Conservation (phyloP, 2,113 vertebrate species). For the Otus sunia region DNA sequence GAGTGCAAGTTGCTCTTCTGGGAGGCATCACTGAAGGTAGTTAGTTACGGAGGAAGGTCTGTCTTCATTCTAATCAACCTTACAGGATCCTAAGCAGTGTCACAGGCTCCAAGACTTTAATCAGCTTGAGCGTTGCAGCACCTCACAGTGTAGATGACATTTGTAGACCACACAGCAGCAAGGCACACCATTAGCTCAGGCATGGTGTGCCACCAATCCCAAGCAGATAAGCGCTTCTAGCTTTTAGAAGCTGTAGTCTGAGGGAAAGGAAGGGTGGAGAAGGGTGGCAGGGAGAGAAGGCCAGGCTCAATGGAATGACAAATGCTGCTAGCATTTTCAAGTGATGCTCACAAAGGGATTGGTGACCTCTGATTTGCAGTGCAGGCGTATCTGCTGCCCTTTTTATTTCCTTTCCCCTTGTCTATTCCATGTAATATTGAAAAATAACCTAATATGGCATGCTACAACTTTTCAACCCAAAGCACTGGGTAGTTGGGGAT, state of each 20-base stretch:
- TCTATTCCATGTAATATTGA: background rate
- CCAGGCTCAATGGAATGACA: background rate
- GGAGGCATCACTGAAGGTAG: background rate
- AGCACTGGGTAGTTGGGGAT: background rate
- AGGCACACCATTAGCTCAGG: background rate
- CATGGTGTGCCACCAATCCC: background rate
- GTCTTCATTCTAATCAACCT: background rate
- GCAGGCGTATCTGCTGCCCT: background rate
- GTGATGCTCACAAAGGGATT: background rate
- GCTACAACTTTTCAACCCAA: background rate
- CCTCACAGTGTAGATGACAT: background rate
- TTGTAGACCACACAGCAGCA: background rate
- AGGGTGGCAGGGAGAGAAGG: background rate
- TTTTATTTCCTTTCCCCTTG: background rate
- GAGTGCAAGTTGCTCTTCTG: background rate
- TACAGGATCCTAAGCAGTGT: background rate
- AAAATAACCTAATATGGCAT: background rate
- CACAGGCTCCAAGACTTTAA: background rate
- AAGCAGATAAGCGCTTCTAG: too few relatives aligned
- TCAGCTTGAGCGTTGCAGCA: background rate
- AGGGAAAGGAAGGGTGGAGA: background rate
- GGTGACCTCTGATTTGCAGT: background rate
- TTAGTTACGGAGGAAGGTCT: background rate
- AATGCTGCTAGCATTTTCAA: background rate
- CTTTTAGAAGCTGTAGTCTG: background rate